Conservation (phyloP, 2,797 vertebrate species). For the Cottoperca gobio region DNA sequence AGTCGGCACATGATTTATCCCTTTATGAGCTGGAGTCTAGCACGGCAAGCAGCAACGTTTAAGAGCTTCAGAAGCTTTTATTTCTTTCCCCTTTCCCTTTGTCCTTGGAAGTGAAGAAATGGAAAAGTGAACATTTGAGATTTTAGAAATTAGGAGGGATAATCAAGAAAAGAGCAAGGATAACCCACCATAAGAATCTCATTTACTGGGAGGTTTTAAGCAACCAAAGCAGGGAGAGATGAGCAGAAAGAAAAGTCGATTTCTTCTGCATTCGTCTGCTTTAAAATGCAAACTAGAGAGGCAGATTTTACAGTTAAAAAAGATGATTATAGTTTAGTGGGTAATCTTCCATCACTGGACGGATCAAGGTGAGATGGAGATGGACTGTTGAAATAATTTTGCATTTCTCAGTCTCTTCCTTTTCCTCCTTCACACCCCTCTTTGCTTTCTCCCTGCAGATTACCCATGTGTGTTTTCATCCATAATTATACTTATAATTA, state of each 20-base stretch:
- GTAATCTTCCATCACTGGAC: conserved; percentile 9
- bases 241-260: background rate
- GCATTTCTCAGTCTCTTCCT: too few species aligned
- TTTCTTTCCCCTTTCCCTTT: conserved; percentile 23
- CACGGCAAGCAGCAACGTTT: conserved; percentile 5
- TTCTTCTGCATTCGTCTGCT: background rate
- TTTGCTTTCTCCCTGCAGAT: conserved; percentile 11
- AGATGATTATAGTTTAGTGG: background rate
- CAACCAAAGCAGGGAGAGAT: conserved; percentile 34
- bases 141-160: conserved; percentile 38
- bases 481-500: conserved; percentile 50
- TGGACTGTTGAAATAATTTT: background rate
- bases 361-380: conserved; percentile 16
- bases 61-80: conserved; percentile 12
- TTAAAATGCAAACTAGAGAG: conserved; percentile 25
- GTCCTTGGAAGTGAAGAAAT: conserved; percentile 36
- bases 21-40: conserved; percentile 25
- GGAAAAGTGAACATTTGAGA: conserved; percentile 26
- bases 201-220: conserved; percentile 38
- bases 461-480: conserved; percentile 30
- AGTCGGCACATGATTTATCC: conserved; percentile 36
- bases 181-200: conserved; percentile 23
- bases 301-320: conserved; percentile 13
- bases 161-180: conserved; percentile 42
- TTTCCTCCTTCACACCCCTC: background rate